These are phyloP conservation scores for Mastigias papua DNA, from an alignment of 30 jellyfish, hydroid and myxozoan species.

Conservation along the genomic window DNA sequence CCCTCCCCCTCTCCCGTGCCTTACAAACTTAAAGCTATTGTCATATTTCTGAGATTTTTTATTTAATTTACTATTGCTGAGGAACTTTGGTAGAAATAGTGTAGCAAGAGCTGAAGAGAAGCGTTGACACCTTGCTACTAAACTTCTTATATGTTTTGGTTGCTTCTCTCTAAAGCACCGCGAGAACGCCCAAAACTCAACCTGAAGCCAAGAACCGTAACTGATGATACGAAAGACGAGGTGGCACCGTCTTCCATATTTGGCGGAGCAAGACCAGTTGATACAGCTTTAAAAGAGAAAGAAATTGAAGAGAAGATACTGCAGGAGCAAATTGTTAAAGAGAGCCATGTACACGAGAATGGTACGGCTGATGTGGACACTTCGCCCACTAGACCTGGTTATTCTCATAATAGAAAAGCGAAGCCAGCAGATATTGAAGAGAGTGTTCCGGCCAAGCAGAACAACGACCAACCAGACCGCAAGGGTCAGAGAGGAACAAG, in stretches of 20 bases:
- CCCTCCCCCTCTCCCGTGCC: too few species aligned
- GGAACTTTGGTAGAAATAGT: too few species aligned
- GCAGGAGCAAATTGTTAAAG: constrained; percentile 25
- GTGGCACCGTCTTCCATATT: constrained; percentile 77
- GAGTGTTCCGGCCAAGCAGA: neutral
- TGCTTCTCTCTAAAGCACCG: constrained; percentile 73
- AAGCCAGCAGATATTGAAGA: neutral
- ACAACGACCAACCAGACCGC: neutral
- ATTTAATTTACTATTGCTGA: too few species aligned
- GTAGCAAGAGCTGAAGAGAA: neutral
- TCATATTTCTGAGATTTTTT: too few species aligned
- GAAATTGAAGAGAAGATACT: constrained; percentile 79
- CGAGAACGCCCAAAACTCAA: constrained; percentile 88
- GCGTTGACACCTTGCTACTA: neutral
- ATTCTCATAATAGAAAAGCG: neutral
- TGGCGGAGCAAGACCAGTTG: constrained; percentile 99
- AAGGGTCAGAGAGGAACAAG: neutral
- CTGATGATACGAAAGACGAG: constrained; percentile 17
- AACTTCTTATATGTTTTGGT: too few species aligned
- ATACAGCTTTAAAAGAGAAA: constrained; percentile 89
- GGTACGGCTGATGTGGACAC: neutral
- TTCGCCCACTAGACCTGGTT: neutral
- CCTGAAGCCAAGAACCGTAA: constrained; percentile 87
- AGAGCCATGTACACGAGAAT: constrained; percentile 20
- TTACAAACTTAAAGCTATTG: too few species aligned